Base-by-base conservation (phyloP, 2,113 vertebrate genomes). In the Pluvialis apricaria region DNA sequence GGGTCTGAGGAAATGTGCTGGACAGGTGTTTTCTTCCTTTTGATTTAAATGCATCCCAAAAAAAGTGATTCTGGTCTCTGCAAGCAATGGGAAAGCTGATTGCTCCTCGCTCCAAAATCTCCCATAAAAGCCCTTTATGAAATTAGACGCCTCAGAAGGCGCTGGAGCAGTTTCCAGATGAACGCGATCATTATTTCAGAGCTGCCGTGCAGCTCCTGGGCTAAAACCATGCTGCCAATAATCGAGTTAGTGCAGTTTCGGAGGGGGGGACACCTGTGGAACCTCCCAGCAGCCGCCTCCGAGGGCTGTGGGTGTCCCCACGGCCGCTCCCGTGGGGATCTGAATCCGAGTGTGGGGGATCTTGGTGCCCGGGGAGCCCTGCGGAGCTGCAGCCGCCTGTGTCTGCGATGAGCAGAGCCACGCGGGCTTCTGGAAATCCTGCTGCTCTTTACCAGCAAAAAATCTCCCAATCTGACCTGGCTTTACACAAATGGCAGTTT, bases 21-120 rank as follows among this genome's bases (percentile, higher is more conserved):
- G 95, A 57, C 96, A 97, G 95, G 96, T 96, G 96, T 76, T 91
- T 82, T 86, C 66, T 78, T 88, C 91, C 55, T 95, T 93, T 82
- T 70, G 76, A 82, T 91, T 95, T 87, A 62, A 96, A 64, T 13
- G 28, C 40, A 62, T 29, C 47, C 31, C 25, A 24, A 17, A 49
- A 44, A 72, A 54, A 55, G 69, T 18, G 44, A 78, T 82, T 60
- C 58, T 52, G 36, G 55, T 61, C 52, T 76, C 79, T 1, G 22
- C 1, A 5, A 90, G 85, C 77, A 72, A 40, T 2, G 45, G 79
- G 91, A 90, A 95, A 90, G 69, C 42, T 18, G 76, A 75, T 83
- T 31, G 5, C 47, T 51, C 57, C 91, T 80, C 0, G 0, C 66
- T 94, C 86, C 82, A 87, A 61, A 86, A 86, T 25, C 82, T 80